Conservation (phyloP, 2,113 vertebrate species). For the Tachysurus vachellii region DNA sequence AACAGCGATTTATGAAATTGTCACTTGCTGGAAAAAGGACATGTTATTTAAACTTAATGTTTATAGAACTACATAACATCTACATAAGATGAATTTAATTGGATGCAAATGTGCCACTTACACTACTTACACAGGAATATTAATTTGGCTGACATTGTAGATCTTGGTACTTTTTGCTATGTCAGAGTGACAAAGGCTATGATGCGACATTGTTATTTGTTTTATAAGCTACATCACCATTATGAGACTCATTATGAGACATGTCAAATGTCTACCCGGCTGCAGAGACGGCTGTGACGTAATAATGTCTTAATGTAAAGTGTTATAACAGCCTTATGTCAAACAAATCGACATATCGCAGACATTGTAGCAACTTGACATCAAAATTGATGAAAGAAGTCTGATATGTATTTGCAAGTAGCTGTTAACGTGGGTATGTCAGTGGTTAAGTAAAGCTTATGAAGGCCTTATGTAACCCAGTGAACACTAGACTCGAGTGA, state of each 20-base stretch:
- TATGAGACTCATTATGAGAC: background rate
- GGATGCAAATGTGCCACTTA: background rate
- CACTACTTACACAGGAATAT: background rate
- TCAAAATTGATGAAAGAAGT: background rate
- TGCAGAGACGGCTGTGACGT: background rate
- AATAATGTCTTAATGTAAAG: background rate
- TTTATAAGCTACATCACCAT: background rate
- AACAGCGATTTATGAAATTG: background rate
- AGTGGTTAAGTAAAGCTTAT: background rate
- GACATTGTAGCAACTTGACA: background rate
- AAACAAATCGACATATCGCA: background rate
- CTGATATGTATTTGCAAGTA: background rate
- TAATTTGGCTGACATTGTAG: background rate
- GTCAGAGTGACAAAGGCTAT: background rate
- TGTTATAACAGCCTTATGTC: background rate
- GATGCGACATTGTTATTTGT: background rate
- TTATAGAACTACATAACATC: background rate
- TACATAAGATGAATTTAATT: background rate
- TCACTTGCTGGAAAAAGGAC: background rate
- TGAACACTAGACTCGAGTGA: too few relatives aligned
- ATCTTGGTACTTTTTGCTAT: background rate
- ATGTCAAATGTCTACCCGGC: background rate
- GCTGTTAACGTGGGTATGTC: background rate
- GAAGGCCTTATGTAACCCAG: background rate
- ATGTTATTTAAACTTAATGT: background rate